Percentiles rank a stretch among this genome's conserved stretches.
Evolutionary conservation across 2,113 vertebrate species (phyloP).

Genomic region (Heterotis niloticus): DNA sequence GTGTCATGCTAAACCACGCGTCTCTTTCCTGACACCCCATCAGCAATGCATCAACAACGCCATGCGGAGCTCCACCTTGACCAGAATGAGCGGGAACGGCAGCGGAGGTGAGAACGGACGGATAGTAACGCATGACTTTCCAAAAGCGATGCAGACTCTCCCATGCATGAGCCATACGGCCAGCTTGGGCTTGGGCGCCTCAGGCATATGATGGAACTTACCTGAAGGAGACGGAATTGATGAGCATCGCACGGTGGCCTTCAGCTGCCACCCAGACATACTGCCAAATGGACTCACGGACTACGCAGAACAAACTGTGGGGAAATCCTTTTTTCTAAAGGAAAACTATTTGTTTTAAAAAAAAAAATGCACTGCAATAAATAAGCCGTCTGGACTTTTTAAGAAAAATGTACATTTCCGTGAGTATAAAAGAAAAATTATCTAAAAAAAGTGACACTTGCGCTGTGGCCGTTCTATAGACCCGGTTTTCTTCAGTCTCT

Average conservation of each 20-base stretch:
- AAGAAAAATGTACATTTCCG: constrained; percentile 47
- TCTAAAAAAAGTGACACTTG: constrained; percentile 47
- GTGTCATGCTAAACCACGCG: background rate
- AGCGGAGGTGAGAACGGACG: constrained; percentile 89
- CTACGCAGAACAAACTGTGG: constrained; percentile 39
- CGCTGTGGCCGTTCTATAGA: constrained; percentile 58
- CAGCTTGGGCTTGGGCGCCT: constrained; percentile 92
- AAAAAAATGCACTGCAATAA: constrained; percentile 64
- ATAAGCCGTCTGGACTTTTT: constrained; percentile 47
- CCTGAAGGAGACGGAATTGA: constrained; percentile 66
- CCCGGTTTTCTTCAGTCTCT: constrained; percentile 60
- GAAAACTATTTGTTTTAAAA: constrained; percentile 30
- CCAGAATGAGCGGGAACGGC: constrained; percentile 81
- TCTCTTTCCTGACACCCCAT: constrained; percentile 31
- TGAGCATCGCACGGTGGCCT: background rate
- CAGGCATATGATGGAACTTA: constrained; percentile 82
- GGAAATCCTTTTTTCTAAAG: constrained; percentile 45
- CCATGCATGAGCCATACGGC: constrained; percentile 98
- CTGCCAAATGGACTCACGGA: constrained; percentile 76
- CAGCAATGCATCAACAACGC: constrained; percentile 97
- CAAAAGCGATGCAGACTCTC: constrained; percentile 93
- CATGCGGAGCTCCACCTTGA: constrained; percentile 90
- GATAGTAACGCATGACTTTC: constrained; percentile 94
- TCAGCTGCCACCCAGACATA: constrained; percentile 52
- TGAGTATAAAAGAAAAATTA: constrained; percentile 40